Evolutionary conservation across 2,888 invertebrate species (phyloP).

Genomic region (Strigamia maritima): DNA sequence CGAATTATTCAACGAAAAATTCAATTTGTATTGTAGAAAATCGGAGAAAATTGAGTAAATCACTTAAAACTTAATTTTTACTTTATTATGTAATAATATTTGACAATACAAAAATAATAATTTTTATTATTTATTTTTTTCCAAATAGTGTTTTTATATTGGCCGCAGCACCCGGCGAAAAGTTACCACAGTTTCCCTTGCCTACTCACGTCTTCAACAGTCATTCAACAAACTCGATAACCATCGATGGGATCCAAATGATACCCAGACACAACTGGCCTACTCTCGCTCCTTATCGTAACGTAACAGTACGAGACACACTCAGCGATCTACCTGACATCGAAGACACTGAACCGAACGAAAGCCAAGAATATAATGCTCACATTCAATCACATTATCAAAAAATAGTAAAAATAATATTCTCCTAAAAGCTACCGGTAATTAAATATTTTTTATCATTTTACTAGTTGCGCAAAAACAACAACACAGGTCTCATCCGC

Average conservation of each 20-base stretch:
- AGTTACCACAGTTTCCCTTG: constrained; percentile 72
- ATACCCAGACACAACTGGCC: constrained; percentile 56
- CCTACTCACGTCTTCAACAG: constrained; percentile 76
- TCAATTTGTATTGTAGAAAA: no score
- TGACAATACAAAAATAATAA: neutral
- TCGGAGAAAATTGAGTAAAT: no score
- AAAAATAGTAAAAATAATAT: constrained; percentile 53
- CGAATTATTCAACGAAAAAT: no score
- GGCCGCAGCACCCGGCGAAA: constrained; percentile 75
- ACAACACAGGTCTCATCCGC: constrained; percentile 50
- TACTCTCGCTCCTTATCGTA: constrained; percentile 69
- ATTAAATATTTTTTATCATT: no score
- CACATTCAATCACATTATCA: constrained; percentile 74
- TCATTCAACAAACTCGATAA: constrained; percentile 63
- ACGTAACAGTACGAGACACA: constrained; percentile 75
- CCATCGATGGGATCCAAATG: constrained; percentile 61
- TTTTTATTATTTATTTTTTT: neutral
- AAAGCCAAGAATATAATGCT: constrained; percentile 68
- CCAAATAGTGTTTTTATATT: constrained; percentile 64
- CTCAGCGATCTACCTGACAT: constrained; percentile 77
- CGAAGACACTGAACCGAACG: constrained; percentile 65
- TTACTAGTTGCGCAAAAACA: neutral
- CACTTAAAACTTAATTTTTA: no score
- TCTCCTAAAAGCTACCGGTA: no score
- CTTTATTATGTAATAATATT: no score